phyloP scores from a whole-genome alignment of 2,888 invertebrate genomes.

The Pseudococcus viburni region DNA sequence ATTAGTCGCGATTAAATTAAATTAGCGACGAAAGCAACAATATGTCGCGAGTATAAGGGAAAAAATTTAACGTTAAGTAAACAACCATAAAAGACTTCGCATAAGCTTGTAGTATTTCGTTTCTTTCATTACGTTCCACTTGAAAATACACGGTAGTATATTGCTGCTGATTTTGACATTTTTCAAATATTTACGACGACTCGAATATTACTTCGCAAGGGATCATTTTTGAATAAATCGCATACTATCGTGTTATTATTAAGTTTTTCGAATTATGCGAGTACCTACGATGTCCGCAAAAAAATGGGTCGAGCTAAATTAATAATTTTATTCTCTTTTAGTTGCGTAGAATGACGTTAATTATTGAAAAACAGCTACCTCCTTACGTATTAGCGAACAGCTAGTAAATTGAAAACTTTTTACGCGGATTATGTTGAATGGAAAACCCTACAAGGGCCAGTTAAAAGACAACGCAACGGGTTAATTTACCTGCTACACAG shows the following conservation, averaged over 20 bases:
- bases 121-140: slow-evolving; percentile 24
- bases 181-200: slow-evolving; percentile 10
- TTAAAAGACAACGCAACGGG: slow-evolving; percentile 20
- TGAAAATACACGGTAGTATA: background rate
- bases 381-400: background rate
- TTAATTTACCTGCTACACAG: background rate
- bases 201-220: background rate
- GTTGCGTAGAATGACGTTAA: background rate
- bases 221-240: background rate
- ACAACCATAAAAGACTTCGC: background rate
- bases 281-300: background rate
- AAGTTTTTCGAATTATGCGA: background rate
- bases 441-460: background rate
- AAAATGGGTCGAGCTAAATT: background rate
- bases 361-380: background rate
- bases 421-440: slow-evolving; percentile 12
- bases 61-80: background rate
- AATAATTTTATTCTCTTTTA: background rate
- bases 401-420: slow-evolving; percentile 15
- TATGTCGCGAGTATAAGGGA: background rate
- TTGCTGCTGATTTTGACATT: background rate
- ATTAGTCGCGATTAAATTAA: slow-evolving; percentile 27
- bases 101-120: slow-evolving; percentile 8
- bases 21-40: slow-evolving; percentile 10
- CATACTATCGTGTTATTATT: background rate